Conservation (phyloP, 35 echinoderm and acorn worm species). For the Acanthaster planci region DNA sequence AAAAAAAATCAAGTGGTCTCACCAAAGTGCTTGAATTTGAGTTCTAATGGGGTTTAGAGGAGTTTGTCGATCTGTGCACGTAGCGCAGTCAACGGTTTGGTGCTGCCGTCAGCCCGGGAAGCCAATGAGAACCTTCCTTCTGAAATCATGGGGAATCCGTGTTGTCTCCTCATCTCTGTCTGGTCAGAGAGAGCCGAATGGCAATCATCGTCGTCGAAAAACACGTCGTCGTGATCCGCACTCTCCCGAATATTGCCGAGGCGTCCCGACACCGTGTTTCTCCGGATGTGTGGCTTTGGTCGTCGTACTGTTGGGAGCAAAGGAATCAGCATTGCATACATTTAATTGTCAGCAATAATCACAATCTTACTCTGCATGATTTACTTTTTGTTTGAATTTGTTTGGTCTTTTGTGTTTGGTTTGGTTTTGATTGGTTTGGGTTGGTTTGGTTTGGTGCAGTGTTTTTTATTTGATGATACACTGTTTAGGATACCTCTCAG, state of each 20-base stretch:
- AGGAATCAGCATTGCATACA: not conserved
- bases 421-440: no score
- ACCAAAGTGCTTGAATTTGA: no score
- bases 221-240: not conserved
- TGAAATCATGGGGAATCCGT: constrained; percentile 25
- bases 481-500: no score
- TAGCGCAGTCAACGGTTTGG: not conserved
- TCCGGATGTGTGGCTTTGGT: not conserved
- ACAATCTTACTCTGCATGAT: no score
- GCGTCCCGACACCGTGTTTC: constrained; percentile 3
- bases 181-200: constrained; percentile 9
- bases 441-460: no score
- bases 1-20: no score
- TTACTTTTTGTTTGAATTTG: no score
- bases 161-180: constrained; percentile 22
- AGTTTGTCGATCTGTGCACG: constrained; percentile 30
- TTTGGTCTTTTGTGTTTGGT: no score
- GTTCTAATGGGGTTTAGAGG: no score
- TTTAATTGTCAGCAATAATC: no score
- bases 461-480: no score
- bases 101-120: constrained; percentile 10
- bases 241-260: not conserved
- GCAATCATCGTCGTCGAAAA: constrained; percentile 1
- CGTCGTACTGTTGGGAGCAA: not conserved
- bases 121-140: constrained; percentile 21